Evolutionary conservation across 2,888 invertebrate species (phyloP).

Genomic region (Salticus scenicus): DNA sequence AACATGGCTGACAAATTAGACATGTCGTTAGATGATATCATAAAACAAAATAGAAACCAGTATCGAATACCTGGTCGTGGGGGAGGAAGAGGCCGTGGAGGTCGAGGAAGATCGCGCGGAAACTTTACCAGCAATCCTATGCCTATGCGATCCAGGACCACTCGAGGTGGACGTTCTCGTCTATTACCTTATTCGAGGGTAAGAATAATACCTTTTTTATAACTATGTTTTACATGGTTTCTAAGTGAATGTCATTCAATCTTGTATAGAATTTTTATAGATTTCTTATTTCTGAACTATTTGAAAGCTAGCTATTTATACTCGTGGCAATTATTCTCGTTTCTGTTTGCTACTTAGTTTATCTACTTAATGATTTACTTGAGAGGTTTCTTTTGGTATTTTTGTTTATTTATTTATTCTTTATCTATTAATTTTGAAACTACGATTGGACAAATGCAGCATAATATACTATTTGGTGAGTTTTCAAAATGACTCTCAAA

Average conservation of each 20-base stretch:
- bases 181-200: constrained; percentile 80
- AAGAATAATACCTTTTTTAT: too few species aligned
- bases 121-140: constrained; percentile 52
- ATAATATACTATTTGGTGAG: too few species aligned
- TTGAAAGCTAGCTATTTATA: too few species aligned
- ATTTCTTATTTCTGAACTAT: too few species aligned
- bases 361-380: too few species aligned
- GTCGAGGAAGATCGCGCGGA: constrained; percentile 68
- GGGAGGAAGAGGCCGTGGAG: constrained; percentile 74
- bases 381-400: too few species aligned
- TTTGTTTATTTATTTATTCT: too few species aligned
- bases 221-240: constrained; percentile 71
- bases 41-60: constrained; percentile 83
- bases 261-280: background rate
- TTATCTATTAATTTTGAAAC: too few species aligned
- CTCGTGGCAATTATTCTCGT: too few species aligned
- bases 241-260: background rate
- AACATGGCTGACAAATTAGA: constrained; percentile 95
- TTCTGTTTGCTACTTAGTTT: too few species aligned
- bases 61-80: constrained; percentile 75
- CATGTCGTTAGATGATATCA: constrained; percentile 98
- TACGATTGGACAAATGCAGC: too few species aligned
- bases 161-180: constrained; percentile 44
- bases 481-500: too few species aligned
- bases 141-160: constrained; percentile 20